Percentiles rank a stretch among this genome's conserved stretches.
Conservation (phyloP, 64 coral and sea anemone genomes). For the Exaiptasia diaphana region DNA sequence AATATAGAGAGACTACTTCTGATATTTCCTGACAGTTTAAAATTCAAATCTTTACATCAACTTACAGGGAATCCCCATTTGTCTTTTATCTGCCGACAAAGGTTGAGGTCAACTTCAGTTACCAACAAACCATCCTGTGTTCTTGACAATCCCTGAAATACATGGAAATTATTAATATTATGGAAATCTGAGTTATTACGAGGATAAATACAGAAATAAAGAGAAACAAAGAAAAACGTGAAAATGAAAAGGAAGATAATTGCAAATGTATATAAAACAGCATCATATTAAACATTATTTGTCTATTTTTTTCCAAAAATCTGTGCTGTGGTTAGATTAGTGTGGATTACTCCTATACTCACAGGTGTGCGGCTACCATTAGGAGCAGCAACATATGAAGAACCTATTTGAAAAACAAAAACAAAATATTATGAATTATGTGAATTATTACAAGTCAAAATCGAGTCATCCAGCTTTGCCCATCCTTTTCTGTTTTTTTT, state of each 20-base stretch:
- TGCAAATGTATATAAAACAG: background rate
- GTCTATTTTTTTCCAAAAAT: too few relatives aligned
- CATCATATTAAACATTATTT: too few relatives aligned
- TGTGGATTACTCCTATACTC: background rate
- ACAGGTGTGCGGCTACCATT: conserved; percentile 94
- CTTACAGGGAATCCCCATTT: conserved; percentile 92
- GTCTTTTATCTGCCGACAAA: conserved; percentile 87
- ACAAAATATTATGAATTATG: background rate
- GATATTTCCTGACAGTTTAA: too few relatives aligned
- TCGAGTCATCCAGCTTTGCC: too few relatives aligned
- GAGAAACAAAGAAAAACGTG: too few relatives aligned
- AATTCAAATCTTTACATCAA: too few relatives aligned
- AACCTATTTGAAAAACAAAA: conserved; percentile 38
- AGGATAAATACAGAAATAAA: background rate
- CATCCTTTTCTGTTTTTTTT: too few relatives aligned
- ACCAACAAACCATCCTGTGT: conserved; percentile 82
- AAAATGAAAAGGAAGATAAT: background rate
- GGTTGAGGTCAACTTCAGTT: conserved; percentile 89
- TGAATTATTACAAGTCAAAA: background rate
- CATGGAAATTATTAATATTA: background rate
- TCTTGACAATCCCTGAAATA: conserved; percentile 71
- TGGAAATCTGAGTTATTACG: background rate
- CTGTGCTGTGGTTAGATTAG: too few relatives aligned
- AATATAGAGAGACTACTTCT: too few relatives aligned
- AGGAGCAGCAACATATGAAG: conserved; percentile 88